phyloP scores from a whole-genome alignment of 2,888 invertebrate species.

The Asteroscopus sphinx region DNA sequence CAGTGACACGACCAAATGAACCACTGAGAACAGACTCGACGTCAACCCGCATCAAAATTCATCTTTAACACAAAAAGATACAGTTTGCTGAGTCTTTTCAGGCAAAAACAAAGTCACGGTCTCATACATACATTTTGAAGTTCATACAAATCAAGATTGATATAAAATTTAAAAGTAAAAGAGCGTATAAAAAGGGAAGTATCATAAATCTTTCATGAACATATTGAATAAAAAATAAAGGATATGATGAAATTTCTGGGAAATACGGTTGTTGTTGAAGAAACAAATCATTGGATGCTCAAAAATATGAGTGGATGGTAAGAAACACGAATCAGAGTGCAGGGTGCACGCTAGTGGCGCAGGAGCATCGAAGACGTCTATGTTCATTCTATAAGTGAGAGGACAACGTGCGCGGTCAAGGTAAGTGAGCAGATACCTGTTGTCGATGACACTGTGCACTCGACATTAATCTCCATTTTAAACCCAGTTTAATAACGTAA shows the following conservation, averaged over 20 bases:
- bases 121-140: constrained; percentile 70
- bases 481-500: constrained; percentile 66
- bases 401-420: constrained; percentile 86
- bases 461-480: constrained; percentile 76
- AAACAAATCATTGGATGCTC: constrained; percentile 8
- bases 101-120: constrained; percentile 62
- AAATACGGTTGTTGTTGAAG: constrained; percentile 19
- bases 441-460: constrained; percentile 78
- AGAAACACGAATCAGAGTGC: constrained; percentile 58
- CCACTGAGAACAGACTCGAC: constrained; percentile 66
- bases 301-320: constrained; percentile 6
- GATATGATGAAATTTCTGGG: constrained; percentile 20
- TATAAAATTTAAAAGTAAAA: constrained; percentile 52
- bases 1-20: constrained; percentile 73
- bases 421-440: constrained; percentile 81
- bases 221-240: constrained; percentile 34
- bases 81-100: constrained; percentile 60
- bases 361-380: constrained; percentile 67
- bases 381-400: constrained; percentile 80
- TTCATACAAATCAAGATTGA: constrained; percentile 62
- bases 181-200: constrained; percentile 24
- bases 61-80: constrained; percentile 70
- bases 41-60: constrained; percentile 82
- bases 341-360: constrained; percentile 56
- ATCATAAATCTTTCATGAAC: constrained; percentile 54